Evolutionary conservation across 1,140 invertebrate species (phyloP), one percentile per base, ranked within the genome.

Genomic region (Venturia canescens): DNA sequence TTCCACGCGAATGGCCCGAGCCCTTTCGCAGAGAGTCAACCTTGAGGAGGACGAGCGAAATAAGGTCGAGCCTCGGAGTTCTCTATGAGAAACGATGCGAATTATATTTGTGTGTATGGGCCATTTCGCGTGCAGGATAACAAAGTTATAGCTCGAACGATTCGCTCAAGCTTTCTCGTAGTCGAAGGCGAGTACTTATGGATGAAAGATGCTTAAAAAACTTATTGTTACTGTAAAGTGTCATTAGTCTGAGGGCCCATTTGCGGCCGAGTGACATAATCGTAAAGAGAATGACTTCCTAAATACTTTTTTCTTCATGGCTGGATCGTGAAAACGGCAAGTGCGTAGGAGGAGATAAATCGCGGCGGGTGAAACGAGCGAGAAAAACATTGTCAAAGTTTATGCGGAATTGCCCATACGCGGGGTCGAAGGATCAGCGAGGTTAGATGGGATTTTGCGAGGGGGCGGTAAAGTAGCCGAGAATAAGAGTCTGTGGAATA

Each of bases 1-100:
- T 69, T 75, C 50, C 57, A 48, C 53, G 80, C 44, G 80, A 69
- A 77, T 81, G 48, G 38, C 21, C 71, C 23, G 48, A 72, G 70
- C 44, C 63, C 66, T 79, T 26, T 7, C 66, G 66, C n/a, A 69
- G 66, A 69, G 57, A 63, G 75, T 60, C 31, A 77, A 76, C 72
- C 53, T 76, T 53, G 71, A 76, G 26, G 53, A 76, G 72, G 53
- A 53, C 71, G 71, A 48, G 60, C 26, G 60, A 63, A 44, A 27
- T 74, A 74, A 57, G 38, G 71, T 74, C 21, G 66, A 38, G 50
- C n/a, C n/a, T n/a, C 50, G 50, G 31, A 21, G 74, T 18, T 26
- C 21, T 44, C 6, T 69, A 13, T 18, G 29, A 26, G 38, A 34
- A 38, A 44, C 6, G 50, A 66, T 27, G 57, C 50, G 18, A 50